These are phyloP conservation scores for Talpa occidentalis DNA, from an alignment of 2,113 vertebrate species.

Conservation along the genomic window DNA sequence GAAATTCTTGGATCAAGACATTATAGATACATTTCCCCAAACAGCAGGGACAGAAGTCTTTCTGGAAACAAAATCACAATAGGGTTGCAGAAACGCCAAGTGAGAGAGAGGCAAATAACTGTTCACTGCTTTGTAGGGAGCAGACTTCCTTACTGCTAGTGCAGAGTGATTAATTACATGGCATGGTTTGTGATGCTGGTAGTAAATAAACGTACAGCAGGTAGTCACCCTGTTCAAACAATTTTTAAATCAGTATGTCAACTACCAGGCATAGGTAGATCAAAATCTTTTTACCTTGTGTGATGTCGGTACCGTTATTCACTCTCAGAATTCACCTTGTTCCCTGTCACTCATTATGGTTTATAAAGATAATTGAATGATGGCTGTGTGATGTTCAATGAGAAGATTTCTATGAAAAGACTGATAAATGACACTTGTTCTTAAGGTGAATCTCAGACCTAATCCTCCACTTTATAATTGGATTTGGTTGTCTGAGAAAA, in stretches of 20 bases:
- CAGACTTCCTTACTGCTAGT: conserved; percentile 69
- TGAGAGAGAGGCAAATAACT: conserved; percentile 74
- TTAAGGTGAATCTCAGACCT: background rate
- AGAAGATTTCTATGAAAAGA: background rate
- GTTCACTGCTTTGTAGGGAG: conserved; percentile 70
- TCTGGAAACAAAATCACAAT: conserved; percentile 84
- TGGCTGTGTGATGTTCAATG: background rate
- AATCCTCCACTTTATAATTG: background rate
- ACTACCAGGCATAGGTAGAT: background rate
- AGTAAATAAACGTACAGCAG: conserved; percentile 68
- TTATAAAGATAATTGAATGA: conserved; percentile 38
- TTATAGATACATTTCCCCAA: conserved; percentile 86
- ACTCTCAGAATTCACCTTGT: background rate
- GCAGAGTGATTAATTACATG: conserved; percentile 74
- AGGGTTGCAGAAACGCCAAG: conserved; percentile 77
- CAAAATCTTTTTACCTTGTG: background rate
- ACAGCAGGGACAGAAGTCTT: conserved; percentile 84
- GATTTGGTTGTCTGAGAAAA: background rate
- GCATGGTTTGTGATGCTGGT: conserved; percentile 4
- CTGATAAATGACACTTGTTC: background rate
- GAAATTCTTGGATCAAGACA: conserved; percentile 87
- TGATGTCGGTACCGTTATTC: conserved; percentile 8
- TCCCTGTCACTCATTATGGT: background rate
- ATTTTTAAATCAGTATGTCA: conserved; percentile 59
- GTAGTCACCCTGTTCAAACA: conserved; percentile 41